Base-by-base conservation (phyloP, 64 coral and sea anemone species). In the Pocillopora verrucosa region DNA sequence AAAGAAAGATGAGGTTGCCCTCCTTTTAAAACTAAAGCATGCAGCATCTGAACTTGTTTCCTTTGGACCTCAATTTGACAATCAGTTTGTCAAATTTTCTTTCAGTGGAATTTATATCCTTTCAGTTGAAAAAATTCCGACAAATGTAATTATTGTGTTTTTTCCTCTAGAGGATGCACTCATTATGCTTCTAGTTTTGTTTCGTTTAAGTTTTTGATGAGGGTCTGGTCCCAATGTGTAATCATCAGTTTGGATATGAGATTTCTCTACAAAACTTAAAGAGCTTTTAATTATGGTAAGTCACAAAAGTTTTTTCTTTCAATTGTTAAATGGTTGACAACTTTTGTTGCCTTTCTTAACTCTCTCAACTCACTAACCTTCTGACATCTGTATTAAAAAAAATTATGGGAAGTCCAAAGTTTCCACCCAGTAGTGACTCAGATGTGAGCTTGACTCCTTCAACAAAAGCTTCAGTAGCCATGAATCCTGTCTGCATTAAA, bases 381-480 rank as follows among this genome's bases (percentile, higher is more conserved):
- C 72, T 85, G 22, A 70, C 64, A 25, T 14, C 22, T 51, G 64
- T 72, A 12, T 72, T 65, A 65, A 9, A 3, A 57, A 85, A 57
- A 65, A 72, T 85, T 25, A 72, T 85, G 10, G 82, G 80, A 22
- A 68, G 38, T 56, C 82, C 82, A 4, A 72, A 72, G 10, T 11
- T 26, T 56, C 19, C 69, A 24, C 51, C 69, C 37, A 30, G 65
- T 56, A n/a, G 65, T 25, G 82, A 85, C 5, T 85, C 82, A 26
- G 82, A 85, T 72, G 22, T 67, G n/a, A 85, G 65, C 38, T 85
- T 45, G 57, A 85, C 82, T 69, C 82, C 82, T 72, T 72, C 63
- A 17, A 70, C 67, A n/a, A 85, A 85, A 72, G 82, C 82, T 57
- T 85, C 82, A 26, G 65, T 85, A n/a, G 41, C 82, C 20, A 85